Evolutionary conservation across 2,888 invertebrate species (phyloP), one percentile per base, ranked within the genome.

Genomic region (Hedychridium roseum): DNA sequence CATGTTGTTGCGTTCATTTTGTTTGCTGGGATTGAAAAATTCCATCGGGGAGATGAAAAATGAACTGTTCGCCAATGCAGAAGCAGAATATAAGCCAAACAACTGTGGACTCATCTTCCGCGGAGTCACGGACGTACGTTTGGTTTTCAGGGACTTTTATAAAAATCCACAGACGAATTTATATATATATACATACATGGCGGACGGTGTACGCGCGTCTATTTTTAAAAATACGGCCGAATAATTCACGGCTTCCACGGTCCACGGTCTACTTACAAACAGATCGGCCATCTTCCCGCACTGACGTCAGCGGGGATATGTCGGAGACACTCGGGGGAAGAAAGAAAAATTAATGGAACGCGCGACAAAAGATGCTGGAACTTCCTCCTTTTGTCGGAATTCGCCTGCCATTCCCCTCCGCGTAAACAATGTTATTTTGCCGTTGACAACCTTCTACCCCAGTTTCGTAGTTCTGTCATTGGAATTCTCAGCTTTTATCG

Each of bases 251-350:
- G n/a, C 27, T 35, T 47, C 12, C 40, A 21, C 37, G 44, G 41
- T 41, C 47, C 32, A 35, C 18, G 46, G 34, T 43, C 41, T 34
- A 16, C 12, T 26, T 41, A 20, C 30, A 9, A 23, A 23, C 5
- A 23, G 18, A 21, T 20, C 61, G 17, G 49, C 57, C 60, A 64
- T 64, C 52, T 64, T 57, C 49, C 28, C 31, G 21, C 11, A 17
- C 31, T 54, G 56, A 57, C 54, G 49, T 51, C 53, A 43, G 34
- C 41, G 34, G 30, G 23, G 17, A 40, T 61, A 61, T 41, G 43
- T 43, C 45, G 41, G 43, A 57, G 49, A 42, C 36, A n/a, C n/a
- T n/a, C n/a, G n/a, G n/a, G n/a, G n/a, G n/a, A n/a, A n/a, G n/a
- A n/a, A n/a, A n/a, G n/a, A n/a, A n/a, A n/a, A n/a, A n/a, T n/a